These are phyloP conservation scores for Pseudopipra pipra DNA, from an alignment of 2,113 vertebrate genomes.

Conservation along the genomic window DNA sequence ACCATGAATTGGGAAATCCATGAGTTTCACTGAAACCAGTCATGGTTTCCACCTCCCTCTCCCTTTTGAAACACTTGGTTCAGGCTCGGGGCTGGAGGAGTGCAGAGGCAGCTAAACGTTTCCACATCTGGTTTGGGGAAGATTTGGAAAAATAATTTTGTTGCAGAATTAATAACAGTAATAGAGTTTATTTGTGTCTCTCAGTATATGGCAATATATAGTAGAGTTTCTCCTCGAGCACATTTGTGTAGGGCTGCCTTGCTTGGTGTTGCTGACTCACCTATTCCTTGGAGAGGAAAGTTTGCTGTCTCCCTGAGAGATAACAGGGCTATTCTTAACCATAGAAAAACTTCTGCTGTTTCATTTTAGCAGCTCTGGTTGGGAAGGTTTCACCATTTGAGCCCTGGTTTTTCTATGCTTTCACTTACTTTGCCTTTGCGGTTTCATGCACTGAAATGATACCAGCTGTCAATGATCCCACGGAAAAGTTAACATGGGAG, in stretches of 20 bases:
- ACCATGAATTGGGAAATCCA: slow-evolving; percentile 21
- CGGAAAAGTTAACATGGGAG: not conserved
- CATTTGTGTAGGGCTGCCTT: not conserved
- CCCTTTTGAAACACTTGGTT: slow-evolving; percentile 38
- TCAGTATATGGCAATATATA: not conserved
- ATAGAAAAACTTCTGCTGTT: not conserved
- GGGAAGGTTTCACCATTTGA: not conserved
- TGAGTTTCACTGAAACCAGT: slow-evolving; percentile 57
- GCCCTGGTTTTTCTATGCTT: not conserved
- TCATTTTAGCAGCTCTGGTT: not conserved
- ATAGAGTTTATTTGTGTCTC: slow-evolving; percentile 35
- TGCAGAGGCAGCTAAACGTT: slow-evolving; percentile 65
- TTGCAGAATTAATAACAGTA: slow-evolving; percentile 42
- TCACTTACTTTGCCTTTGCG: not conserved
- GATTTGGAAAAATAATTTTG: slow-evolving; percentile 59
- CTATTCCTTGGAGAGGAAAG: not conserved
- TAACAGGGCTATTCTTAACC: not conserved
- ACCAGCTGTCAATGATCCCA: not conserved
- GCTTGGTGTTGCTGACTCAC: not conserved
- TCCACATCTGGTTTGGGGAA: slow-evolving; percentile 70
- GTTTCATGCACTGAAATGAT: slow-evolving; percentile 4
- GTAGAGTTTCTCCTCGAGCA: rapidly evolving
- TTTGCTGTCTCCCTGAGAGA: not conserved
- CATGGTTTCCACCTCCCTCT: slow-evolving; percentile 10
- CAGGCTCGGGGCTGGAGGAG: not conserved